Evolutionary conservation across 2,797 vertebrate species (phyloP).

Genomic region (Etheostoma nigrum): DNA sequence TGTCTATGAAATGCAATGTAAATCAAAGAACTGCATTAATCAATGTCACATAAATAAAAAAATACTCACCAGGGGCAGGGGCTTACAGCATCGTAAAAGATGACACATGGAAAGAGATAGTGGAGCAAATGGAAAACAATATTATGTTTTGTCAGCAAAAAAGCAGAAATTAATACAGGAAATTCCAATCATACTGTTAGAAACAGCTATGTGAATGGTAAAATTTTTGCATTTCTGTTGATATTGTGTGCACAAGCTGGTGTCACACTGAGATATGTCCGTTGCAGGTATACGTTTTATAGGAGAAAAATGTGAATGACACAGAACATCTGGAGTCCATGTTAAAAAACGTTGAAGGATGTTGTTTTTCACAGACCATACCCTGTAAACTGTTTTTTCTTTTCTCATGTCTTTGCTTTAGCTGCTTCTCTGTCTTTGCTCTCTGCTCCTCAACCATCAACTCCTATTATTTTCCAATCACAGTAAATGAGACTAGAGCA

Average conservation of each 20-base stretch:
- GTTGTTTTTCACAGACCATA: constrained; percentile 13
- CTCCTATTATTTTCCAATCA: constrained; percentile 3
- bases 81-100: not conserved
- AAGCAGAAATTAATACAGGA: not conserved
- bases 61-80: not conserved
- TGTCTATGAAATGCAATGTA: constrained; percentile 1
- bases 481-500: not conserved
- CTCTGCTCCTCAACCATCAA: not conserved
- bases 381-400: not conserved
- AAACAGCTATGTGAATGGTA: not conserved
- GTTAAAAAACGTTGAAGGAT: not conserved
- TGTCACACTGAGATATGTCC: not conserved
- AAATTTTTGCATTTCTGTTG: constrained; percentile 21
- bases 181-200: not conserved
- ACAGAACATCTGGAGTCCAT: not conserved
- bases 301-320: not conserved
- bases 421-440: not conserved
- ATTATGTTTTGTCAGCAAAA: not conserved
- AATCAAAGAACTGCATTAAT: constrained; percentile 1
- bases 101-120: not conserved
- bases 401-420: constrained; percentile 6
- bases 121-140: constrained; percentile 2
- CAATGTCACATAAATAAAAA: constrained; percentile 10
- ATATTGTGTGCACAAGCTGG: not conserved
- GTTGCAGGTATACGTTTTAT: constrained; percentile 18